Percentiles rank a stretch among this genome's conserved stretches.
phyloP scores from a whole-genome alignment of 2,888 invertebrate species.

The Morpho deidamia region DNA sequence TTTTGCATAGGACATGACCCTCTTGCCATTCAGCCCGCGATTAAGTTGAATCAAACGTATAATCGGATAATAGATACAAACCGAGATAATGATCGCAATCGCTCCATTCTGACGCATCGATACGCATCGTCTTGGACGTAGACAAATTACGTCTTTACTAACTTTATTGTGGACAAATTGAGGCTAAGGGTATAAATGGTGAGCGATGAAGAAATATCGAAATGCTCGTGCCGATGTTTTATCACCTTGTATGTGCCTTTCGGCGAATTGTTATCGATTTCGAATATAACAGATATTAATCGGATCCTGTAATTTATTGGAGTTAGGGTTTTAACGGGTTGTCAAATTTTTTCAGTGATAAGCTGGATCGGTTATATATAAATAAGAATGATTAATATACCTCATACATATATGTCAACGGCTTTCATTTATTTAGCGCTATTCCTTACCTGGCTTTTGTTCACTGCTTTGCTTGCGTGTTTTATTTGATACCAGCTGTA shows the following conservation, averaged over 20 bases:
- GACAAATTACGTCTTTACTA: constrained; percentile 64
- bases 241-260: constrained; percentile 13
- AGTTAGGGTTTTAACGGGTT: not conserved
- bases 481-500: too few species aligned
- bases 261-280: constrained; percentile 17
- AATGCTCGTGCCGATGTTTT: constrained; percentile 14
- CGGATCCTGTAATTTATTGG: not conserved
- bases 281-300: not conserved
- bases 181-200: constrained; percentile 28
- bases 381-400: not conserved
- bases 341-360: not conserved
- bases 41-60: constrained; percentile 32
- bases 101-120: constrained; percentile 53
- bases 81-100: constrained; percentile 64
- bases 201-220: too few species aligned
- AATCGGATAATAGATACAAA: constrained; percentile 63
- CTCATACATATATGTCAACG: too few species aligned
- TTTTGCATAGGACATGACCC: constrained; percentile 53
- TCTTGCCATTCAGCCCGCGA: constrained; percentile 52
- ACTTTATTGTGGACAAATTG: constrained; percentile 68
- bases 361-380: not conserved
- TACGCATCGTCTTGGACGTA: constrained; percentile 60
- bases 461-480: too few species aligned
- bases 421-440: too few species aligned
- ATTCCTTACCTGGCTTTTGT: too few species aligned